Evolutionary conservation across 2,888 invertebrate genomes (phyloP).

Genomic region (Mimachlamys varia): DNA sequence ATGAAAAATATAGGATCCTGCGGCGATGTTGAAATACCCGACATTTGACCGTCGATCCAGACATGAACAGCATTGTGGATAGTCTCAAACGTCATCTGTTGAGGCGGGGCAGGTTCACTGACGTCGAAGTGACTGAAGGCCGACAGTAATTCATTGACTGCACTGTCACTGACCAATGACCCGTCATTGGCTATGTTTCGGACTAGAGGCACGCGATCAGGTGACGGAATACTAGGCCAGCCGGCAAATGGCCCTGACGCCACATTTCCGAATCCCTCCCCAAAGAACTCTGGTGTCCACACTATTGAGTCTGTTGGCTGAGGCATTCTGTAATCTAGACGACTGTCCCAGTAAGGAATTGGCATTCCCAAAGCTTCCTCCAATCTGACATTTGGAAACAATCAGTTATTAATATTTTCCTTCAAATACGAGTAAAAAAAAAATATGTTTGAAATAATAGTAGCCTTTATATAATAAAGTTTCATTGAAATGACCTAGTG

Average conservation of each 20-base stretch:
- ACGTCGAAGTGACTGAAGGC: constrained; percentile 44
- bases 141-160: constrained; percentile 52
- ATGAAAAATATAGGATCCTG: constrained; percentile 64
- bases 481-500: too few species aligned
- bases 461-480: too few species aligned
- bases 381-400: neutral
- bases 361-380: constrained; percentile 18
- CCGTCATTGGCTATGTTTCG: constrained; percentile 58
- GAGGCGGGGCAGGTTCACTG: constrained; percentile 45
- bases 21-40: constrained; percentile 56
- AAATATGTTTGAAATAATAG: too few species aligned
- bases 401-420: too few species aligned
- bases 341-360: neutral
- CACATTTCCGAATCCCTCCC: constrained; percentile 57
- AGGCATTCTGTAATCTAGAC: neutral
- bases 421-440: too few species aligned
- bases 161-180: constrained; percentile 48
- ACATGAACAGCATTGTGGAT: constrained; percentile 61
- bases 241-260: constrained; percentile 60
- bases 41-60: constrained; percentile 62
- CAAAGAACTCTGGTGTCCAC: constrained; percentile 58
- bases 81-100: constrained; percentile 58
- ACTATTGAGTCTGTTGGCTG: constrained; percentile 54
- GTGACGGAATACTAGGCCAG: constrained; percentile 51
- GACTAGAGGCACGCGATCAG: constrained; percentile 47